These are phyloP conservation scores for Toxotes chatareus DNA, from an alignment of 2,113 vertebrate species.

Conservation along the genomic window DNA sequence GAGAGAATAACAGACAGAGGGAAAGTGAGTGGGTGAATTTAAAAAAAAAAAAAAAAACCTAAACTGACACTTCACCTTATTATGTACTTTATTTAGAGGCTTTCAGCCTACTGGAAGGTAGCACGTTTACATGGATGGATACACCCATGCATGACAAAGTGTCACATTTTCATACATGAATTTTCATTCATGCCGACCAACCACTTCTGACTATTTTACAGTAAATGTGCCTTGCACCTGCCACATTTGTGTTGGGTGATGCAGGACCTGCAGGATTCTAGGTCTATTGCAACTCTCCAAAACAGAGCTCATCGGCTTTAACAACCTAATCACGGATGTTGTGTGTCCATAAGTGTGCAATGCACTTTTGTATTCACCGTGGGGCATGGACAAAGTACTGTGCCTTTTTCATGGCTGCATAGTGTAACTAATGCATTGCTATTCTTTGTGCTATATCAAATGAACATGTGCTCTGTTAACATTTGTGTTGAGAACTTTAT, in stretches of 20 bases:
- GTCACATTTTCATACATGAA: background rate
- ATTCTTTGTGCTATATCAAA: background rate
- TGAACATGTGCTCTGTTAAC: background rate
- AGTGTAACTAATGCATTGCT: background rate
- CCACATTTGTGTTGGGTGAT: constrained; percentile 5
- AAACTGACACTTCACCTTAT: background rate
- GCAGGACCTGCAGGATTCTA: background rate
- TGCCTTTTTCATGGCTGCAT: background rate
- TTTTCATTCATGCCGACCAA: constrained; percentile 14
- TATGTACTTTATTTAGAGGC: constrained; percentile 16
- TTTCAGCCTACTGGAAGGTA: background rate
- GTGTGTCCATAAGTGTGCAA: constrained; percentile 1
- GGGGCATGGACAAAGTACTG: background rate
- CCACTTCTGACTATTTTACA: background rate
- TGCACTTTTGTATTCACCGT: background rate
- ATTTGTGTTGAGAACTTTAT: background rate
- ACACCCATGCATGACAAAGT: background rate
- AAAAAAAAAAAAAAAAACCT: constrained; percentile 5
- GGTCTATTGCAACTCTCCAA: background rate
- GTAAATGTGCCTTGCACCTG: background rate
- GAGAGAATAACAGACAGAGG: background rate
- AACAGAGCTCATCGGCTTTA: background rate
- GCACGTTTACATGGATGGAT: background rate
- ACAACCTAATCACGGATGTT: constrained; percentile 1
- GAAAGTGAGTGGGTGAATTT: constrained; percentile 25